A percentile compares a stretch with the other conserved stretches of the same genome.
These are phyloP conservation scores for Mola mola DNA, from an alignment of 2,113 vertebrate genomes.

Conservation along the genomic window DNA sequence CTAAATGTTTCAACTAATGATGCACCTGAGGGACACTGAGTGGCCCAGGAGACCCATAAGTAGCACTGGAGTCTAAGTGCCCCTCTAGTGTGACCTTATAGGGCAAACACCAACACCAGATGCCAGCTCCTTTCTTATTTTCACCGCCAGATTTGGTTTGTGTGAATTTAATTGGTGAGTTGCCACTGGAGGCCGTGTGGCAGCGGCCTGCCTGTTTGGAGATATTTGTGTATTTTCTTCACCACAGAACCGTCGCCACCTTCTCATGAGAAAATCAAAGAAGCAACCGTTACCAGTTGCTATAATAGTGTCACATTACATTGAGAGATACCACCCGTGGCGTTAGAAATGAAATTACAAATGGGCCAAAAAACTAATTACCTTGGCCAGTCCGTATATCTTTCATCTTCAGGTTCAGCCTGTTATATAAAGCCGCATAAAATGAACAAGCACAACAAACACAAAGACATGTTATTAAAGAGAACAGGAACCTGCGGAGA, in stretches of 20 bases:
- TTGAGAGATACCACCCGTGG: no score
- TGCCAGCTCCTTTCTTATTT: no score
- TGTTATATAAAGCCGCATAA: background rate
- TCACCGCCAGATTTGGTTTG: no score
- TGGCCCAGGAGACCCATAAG: conserved; percentile 8
- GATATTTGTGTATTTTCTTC: no score
- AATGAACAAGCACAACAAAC: background rate
- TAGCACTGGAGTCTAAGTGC: background rate
- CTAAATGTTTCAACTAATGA: conserved; percentile 14
- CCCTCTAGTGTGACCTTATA: conserved; percentile 12
- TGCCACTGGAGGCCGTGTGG: no score
- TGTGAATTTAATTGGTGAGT: no score
- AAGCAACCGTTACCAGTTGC: no score
- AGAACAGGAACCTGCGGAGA: conserved; percentile 42
- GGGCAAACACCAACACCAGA: conserved; percentile 6
- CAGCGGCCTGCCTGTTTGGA: background rate
- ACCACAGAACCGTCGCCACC: no score
- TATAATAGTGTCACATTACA: no score
- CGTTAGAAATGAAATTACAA: no score
- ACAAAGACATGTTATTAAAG: background rate
- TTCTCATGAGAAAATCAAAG: no score
- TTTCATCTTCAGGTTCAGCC: background rate
- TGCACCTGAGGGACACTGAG: conserved; percentile 26
- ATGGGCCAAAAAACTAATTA: no score
- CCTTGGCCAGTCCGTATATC: background rate